Base-by-base conservation (phyloP, 1,140 invertebrate species). In the Scaptomyza pallida region DNA sequence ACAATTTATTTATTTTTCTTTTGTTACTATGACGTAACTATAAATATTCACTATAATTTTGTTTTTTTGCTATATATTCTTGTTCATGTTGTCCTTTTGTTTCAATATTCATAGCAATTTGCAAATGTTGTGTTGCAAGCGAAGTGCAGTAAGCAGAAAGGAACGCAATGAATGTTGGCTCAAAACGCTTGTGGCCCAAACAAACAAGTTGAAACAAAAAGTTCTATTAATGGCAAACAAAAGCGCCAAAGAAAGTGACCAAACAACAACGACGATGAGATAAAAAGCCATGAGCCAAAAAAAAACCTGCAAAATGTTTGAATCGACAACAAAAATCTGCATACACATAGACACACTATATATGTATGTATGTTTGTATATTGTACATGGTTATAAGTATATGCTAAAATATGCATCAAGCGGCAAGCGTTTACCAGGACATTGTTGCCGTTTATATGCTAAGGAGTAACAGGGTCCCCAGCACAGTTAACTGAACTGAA, bases 321-420 rank as follows among this genome's bases (percentile, higher is more conserved):
- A 30, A 30, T 59, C 62, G 75, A 75, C 67, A 55, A 26, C 60
- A 40, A 55, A n/a, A 63, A 50, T 70, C 47, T 65, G 57, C 12
- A 41, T 51, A 59, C 50, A 41, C 44, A 40, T 51, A 13, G 16
- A 48, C 47, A 19, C 43, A 30, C n/a, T 57, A 15, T 64, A 16
- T 65, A 4, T 51, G 21, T 50, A 21, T 12, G 13, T 37, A 9
- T 61, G n/a, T 44, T 13, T 10, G 43, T 51, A 19, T 33, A 40
- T 33, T 44, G 37, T 41, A 45, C 15, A 23, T 40, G 21, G 9
- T 41, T 59, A 45, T 60, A 83, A 67, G 47, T 72, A 16, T 71
- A 78, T 88, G 74, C 56, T 82, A 81, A 81, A 81, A 81, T 81
- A 86, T 86, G 77, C 81, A 85, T 48, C 68, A 68, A 37, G n/a